Conservation (phyloP, 1,140 invertebrate species). For the Bombus pyrosoma region DNA sequence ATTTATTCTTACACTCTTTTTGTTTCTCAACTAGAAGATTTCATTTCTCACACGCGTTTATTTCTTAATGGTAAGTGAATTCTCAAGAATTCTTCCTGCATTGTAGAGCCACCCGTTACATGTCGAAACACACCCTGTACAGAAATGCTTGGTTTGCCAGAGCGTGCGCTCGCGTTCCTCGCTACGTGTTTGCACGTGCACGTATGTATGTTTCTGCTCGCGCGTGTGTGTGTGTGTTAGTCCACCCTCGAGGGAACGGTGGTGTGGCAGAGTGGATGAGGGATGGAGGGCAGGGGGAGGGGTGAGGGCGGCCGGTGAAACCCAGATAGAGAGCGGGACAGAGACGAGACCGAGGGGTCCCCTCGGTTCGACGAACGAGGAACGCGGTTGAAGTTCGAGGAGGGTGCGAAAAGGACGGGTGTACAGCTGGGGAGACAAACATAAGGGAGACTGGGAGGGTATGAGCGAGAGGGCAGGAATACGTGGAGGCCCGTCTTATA, state of each 20-base stretch:
- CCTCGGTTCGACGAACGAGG: constrained; percentile 46
- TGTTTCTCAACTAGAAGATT: background rate
- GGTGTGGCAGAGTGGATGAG: constrained; percentile 62
- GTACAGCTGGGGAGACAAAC: constrained; percentile 44
- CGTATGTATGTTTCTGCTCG: constrained; percentile 62
- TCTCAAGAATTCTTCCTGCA: background rate
- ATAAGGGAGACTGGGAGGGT: constrained; percentile 48
- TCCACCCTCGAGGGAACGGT: constrained; percentile 78
- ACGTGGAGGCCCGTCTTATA: constrained; percentile 81
- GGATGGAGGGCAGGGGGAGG: constrained; percentile 35
- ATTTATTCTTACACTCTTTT: background rate
- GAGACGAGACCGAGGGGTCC: constrained; percentile 44
- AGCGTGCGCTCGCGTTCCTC: constrained; percentile 47
- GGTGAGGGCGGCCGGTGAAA: constrained; percentile 20
- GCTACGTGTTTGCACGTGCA: constrained; percentile 64
- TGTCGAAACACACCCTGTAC: constrained; percentile 78
- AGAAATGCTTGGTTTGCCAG: constrained; percentile 80
- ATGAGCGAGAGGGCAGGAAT: constrained; percentile 66
- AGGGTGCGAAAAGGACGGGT: constrained; percentile 45
- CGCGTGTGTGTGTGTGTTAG: constrained; percentile 76
- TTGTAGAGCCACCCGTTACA: constrained; percentile 76
- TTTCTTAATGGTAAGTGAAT: too few relatives aligned
- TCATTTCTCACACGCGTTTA: too few relatives aligned
- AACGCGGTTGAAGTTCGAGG: constrained; percentile 4
- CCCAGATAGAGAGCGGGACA: constrained; percentile 32